Evolutionary conservation across 2,797 vertebrate species (phyloP), one percentile per base, ranked within the genome.

Genomic region (Galagoides demidoff): DNA sequence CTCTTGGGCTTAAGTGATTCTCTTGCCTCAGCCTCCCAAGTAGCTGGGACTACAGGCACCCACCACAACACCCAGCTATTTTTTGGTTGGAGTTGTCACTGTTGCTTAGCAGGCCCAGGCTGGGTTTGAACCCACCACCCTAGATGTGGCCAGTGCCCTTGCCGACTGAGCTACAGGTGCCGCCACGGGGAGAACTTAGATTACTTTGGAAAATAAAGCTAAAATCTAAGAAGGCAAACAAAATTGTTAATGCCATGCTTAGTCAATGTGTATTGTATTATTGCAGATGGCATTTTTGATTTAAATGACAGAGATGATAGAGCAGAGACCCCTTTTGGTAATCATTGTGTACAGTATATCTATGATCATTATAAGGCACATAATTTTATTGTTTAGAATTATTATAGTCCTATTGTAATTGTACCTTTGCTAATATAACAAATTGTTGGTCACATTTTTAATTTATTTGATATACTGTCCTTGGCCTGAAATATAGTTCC

Each of bases 121-220:
- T 3, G 3, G 13, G 14, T 52, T 52, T 3, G 14, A 52, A 52
- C 49, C 49, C 14, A 13, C 49, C 13, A 52, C 11, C 13, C 49
- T 52, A 52, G 49, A 52, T 52, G 49, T 52, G 49, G 49, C 14
- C 49, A 16, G 49, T 52, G 49, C 49, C 49, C 49, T 52, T 14
- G 49, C 49, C 11, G 14, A 52, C 49, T 52, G 49, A 52, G 49
- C 49, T 52, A 52, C 49, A 52, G 49, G 49, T 4, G 49, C 49
- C 4, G 14, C 57, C 85, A 27, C 94, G 68, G 45, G 66, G 27
- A 94, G 29, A 79, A 85, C 81, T 94, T 77, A 74, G 14, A 39
- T 96, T 83, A 94, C 16, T 74, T 96, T 91, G 63, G 79, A 86
- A 92, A 78, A 5, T 89, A 90, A 92, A 79, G 76, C 73, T 89